These are phyloP conservation scores for Benthosema pterotum DNA, from an alignment of 2,797 vertebrate species.

Conservation along the genomic window DNA sequence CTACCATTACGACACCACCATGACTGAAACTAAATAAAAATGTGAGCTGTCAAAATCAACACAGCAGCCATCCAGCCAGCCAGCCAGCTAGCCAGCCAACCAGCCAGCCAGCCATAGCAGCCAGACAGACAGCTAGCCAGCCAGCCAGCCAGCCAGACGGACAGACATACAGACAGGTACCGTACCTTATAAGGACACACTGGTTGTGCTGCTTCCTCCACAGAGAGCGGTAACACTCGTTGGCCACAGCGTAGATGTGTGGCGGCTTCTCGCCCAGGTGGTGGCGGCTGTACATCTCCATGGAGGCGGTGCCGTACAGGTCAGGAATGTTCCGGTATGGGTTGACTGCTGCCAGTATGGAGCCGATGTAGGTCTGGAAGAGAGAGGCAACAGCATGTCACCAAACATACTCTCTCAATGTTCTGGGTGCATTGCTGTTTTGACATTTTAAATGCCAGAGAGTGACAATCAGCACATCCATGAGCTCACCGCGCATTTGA, in stretches of 20 bases:
- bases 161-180: not conserved
- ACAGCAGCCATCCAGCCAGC: constrained; percentile 2
- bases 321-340: constrained; percentile 89
- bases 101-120: not conserved
- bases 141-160: not conserved
- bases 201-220: constrained; percentile 94
- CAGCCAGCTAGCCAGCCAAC: not conserved
- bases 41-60: too few relatives aligned
- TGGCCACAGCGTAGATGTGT: constrained; percentile 94
- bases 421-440: constrained; percentile 75
- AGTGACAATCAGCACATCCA: too few relatives aligned
- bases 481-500: too few relatives aligned
- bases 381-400: not conserved
- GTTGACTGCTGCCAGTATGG: constrained; percentile 95
- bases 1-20: too few relatives aligned
- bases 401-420: constrained; percentile 55
- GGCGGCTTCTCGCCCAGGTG: constrained; percentile 91
- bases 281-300: constrained; percentile 88
- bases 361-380: constrained; percentile 93
- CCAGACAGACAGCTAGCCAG: too few relatives aligned
- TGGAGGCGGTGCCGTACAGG: constrained; percentile 80
- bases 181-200: constrained; percentile 95
- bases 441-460: too few relatives aligned
- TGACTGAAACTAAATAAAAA: constrained; percentile 39
- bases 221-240: constrained; percentile 95